A percentile compares a stretch with the other conserved stretches of the same genome.
Conservation (phyloP, 1,140 invertebrate species). For the Caenorhabditis remanei region DNA sequence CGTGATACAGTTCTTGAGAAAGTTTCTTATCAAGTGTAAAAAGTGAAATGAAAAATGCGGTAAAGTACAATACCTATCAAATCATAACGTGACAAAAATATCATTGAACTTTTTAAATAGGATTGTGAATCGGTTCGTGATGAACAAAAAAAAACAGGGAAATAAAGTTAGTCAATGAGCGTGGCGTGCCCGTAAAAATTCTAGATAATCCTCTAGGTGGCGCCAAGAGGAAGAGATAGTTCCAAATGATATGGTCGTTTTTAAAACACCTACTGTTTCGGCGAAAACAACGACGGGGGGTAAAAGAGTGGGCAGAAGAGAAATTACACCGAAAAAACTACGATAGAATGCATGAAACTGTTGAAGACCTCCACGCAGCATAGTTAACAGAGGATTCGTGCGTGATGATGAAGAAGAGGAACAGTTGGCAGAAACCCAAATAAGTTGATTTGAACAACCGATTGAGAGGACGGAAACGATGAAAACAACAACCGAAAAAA, state of each 20-base stretch:
- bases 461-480: background rate
- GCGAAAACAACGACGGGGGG: conserved; percentile 24
- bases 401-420: conserved; percentile 40
- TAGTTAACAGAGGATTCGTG: conserved; percentile 12
- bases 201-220: conserved; percentile 39
- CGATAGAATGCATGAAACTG: background rate
- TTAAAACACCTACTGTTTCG: conserved; percentile 27
- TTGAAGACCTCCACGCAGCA: background rate
- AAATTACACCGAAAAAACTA: conserved; percentile 33
- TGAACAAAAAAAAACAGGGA: background rate
- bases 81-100: background rate
- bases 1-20: conserved; percentile 31
- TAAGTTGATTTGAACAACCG: background rate
- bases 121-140: too few species aligned
- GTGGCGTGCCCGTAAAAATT: background rate
- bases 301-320: background rate
- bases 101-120: conserved; percentile 8
- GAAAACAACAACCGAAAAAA: background rate
- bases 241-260: conserved; percentile 52
- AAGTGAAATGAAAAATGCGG: conserved; percentile 12
- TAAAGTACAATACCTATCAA: background rate
- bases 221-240: conserved; percentile 36
- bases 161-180: background rate
- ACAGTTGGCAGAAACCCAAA: background rate
- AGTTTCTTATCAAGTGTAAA: conserved; percentile 39